Percentiles rank a stretch among this genome's conserved stretches.
phyloP scores from a whole-genome alignment of 2,888 invertebrate genomes.

The Choreutis nemorana region DNA sequence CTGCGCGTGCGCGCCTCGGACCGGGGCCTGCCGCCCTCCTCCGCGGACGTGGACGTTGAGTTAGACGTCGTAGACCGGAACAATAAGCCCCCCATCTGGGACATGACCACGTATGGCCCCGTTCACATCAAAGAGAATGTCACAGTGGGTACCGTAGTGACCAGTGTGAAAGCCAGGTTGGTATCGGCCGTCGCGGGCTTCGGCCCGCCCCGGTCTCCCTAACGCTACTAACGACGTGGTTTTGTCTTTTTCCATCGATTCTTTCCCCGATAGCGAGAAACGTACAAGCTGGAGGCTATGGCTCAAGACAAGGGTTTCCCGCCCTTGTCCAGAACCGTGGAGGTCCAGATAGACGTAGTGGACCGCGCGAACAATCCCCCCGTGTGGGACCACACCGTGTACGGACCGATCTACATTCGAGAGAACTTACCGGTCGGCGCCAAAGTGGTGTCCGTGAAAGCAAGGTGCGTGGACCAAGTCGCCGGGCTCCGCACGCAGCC shows the following conservation, averaged over 20 bases:
- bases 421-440: conserved; percentile 98
- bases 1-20: conserved; percentile 97
- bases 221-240: conserved; percentile 74
- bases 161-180: conserved; percentile 98
- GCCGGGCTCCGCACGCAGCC: conserved; percentile 72
- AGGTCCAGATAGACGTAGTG: conserved; percentile 98
- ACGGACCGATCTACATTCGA: conserved; percentile 97
- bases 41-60: conserved; percentile 96
- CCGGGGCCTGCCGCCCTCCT: conserved; percentile 90
- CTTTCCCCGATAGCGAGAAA: conserved; percentile 86
- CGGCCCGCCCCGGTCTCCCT: conserved; percentile 60
- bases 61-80: conserved; percentile 98
- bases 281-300: conserved; percentile 97
- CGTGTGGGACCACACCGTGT: conserved; percentile 95
- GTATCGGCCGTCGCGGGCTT: conserved; percentile 72
- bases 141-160: conserved; percentile 98
- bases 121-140: conserved; percentile 98
- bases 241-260: conserved; percentile 72
- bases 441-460: conserved; percentile 97
- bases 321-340: conserved; percentile 94
- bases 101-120: conserved; percentile 94
- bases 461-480: conserved; percentile 86
- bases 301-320: conserved; percentile 98
- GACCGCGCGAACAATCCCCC: conserved; percentile 98
- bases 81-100: conserved; percentile 98